Percentiles rank a stretch among this genome's conserved stretches.
phyloP scores from a whole-genome alignment of 2,888 invertebrate genomes.

The Vanessa cardui region DNA sequence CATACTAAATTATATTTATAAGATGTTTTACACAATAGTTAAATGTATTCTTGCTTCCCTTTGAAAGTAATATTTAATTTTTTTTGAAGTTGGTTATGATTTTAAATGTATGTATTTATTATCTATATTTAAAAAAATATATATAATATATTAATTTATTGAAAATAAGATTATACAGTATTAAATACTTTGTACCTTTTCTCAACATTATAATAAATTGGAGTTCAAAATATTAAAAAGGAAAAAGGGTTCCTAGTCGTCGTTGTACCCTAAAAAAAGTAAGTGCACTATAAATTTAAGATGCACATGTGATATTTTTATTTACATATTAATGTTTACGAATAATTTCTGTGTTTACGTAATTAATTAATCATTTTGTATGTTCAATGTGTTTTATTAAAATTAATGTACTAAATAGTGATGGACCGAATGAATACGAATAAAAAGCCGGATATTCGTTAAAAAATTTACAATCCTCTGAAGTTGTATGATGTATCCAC shows the following conservation, averaged over 20 bases:
- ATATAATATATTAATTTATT: neutral
- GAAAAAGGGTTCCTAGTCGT: conserved; percentile 20
- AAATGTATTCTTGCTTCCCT: conserved; percentile 5
- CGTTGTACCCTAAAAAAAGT: conserved; percentile 26
- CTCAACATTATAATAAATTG: conserved; percentile 3
- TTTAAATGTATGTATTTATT: conserved; percentile 4
- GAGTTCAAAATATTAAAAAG: conserved; percentile 10
- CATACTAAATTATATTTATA: conserved; percentile 2
- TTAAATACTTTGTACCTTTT: conserved; percentile 13
- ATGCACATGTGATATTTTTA: conserved; percentile 51
- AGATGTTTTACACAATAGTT: conserved; percentile 10
- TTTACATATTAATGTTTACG: conserved; percentile 32
- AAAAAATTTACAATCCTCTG: no score
- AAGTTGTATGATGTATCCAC: no score
- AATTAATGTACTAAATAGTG: no score
- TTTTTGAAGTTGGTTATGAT: neutral
- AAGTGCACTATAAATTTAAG: conserved; percentile 44
- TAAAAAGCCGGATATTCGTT: no score
- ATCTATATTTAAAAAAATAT: no score
- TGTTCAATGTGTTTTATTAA: conserved; percentile 10
- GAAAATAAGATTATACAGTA: conserved; percentile 6
- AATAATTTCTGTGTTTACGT: conserved; percentile 8
- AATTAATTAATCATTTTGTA: conserved; percentile 8
- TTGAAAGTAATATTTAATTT: neutral
- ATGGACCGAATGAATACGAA: no score